Evolutionary conservation across 1,140 invertebrate genomes (phyloP).

Genomic region (Conopomorpha cramerella): DNA sequence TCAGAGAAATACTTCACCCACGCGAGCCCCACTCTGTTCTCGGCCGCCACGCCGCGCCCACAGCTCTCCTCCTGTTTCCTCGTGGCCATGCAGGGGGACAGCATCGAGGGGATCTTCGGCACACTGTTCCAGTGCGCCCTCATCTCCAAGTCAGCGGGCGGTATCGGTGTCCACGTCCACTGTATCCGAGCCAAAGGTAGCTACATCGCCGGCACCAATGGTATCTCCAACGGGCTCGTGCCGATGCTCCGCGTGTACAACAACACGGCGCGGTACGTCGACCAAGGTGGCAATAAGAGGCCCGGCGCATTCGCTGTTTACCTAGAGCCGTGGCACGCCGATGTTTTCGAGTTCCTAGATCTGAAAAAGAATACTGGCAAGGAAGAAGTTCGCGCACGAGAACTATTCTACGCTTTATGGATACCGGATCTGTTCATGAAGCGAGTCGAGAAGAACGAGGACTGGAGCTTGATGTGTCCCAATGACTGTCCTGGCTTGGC

Average conservation of each 20-base stretch:
- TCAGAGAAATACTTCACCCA: constrained; percentile 98
- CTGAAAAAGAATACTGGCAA: constrained; percentile 94
- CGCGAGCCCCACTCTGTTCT: constrained; percentile 96
- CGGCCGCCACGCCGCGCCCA: constrained; percentile 88
- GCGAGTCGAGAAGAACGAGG: constrained; percentile 83
- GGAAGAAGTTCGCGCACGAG: constrained; percentile 90
- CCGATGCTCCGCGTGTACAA: constrained; percentile 97
- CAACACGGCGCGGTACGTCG: constrained; percentile 95
- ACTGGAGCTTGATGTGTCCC: constrained; percentile 98
- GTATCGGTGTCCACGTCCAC: constrained; percentile 96
- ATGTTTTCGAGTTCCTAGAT: constrained; percentile 95
- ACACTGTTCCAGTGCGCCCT: constrained; percentile 93
- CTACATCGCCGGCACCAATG: constrained; percentile 94
- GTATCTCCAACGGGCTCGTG: constrained; percentile 94
- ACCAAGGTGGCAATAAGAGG: constrained; percentile 97
- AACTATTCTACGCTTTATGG: constrained; percentile 98
- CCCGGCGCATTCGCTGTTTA: constrained; percentile 99
- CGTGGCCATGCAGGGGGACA: constrained; percentile 93
- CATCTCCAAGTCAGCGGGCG: constrained; percentile 97
- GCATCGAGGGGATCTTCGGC: constrained; percentile 98
- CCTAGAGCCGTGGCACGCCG: constrained; percentile 98
- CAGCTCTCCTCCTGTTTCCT: constrained; percentile 97
- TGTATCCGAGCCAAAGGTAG: constrained; percentile 92
- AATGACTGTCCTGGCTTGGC: constrained; percentile 87
- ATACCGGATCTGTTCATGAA: constrained; percentile 99